phyloP scores from a whole-genome alignment of 1,140 invertebrate species.

The Thaumetopoea pityocampa region DNA sequence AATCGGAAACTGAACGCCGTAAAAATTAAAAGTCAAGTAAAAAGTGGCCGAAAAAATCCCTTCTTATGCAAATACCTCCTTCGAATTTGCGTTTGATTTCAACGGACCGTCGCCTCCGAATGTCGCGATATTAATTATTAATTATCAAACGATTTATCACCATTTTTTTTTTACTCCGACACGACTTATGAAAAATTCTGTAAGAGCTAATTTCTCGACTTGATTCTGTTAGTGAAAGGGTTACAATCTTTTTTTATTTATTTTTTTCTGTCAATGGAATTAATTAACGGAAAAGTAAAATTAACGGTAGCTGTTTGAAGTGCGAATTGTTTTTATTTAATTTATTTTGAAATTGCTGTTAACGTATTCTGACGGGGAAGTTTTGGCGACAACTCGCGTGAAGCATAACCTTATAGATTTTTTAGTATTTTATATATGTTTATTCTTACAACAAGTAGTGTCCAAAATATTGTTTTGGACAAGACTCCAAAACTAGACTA shows the following conservation, averaged over 20 bases:
- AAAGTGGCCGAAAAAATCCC: conserved; percentile 30
- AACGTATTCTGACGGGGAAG: too few relatives aligned
- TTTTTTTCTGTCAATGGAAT: conserved; percentile 32
- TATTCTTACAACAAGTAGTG: too few relatives aligned
- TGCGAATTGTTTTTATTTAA: conserved; percentile 19
- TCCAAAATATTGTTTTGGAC: too few relatives aligned
- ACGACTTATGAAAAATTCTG: conserved; percentile 46
- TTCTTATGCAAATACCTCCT: conserved; percentile 54
- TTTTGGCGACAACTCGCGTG: too few relatives aligned
- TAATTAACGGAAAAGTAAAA: conserved; percentile 23
- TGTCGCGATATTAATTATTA: conserved; percentile 57
- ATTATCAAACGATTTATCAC: conserved; percentile 63
- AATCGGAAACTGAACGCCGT: conserved; percentile 26
- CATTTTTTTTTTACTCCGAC: conserved; percentile 21
- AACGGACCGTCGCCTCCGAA: conserved; percentile 30
- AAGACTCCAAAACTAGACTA: too few relatives aligned
- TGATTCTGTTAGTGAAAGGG: conserved; percentile 37
- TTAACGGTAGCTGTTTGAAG: conserved; percentile 23
- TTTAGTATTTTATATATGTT: too few relatives aligned
- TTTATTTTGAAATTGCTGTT: conserved; percentile 18
- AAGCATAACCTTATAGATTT: too few relatives aligned
- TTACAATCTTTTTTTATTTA: conserved; percentile 29
- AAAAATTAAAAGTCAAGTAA: conserved; percentile 21
- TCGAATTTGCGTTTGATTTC: conserved; percentile 54
- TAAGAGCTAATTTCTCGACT: conserved; percentile 46